Conservation (phyloP, 2,113 vertebrate species). For the Apistogramma diplotaenia region DNA sequence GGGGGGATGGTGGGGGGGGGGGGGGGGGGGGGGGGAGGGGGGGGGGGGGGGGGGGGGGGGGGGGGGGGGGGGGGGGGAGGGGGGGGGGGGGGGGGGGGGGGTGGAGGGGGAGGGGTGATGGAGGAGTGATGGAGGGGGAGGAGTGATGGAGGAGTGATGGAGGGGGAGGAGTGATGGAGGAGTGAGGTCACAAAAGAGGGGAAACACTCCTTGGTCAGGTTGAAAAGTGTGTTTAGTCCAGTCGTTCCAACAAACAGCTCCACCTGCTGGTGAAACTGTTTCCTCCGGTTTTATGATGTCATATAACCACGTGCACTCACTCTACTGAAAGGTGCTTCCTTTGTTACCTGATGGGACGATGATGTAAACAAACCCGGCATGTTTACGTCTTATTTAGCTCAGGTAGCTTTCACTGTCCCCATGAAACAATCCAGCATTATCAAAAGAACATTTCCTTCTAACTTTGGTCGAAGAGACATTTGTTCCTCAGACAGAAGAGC, state of each 20-base stretch:
- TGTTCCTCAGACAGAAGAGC: neutral
- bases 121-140: neutral
- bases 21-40: neutral
- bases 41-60: neutral
- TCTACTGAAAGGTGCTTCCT: rapidly evolving
- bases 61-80: neutral
- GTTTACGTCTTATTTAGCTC: rapidly evolving
- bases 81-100: neutral
- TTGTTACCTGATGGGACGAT: neutral
- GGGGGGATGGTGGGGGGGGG: too few relatives aligned
- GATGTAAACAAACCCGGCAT: rapidly evolving
- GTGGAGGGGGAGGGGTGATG: neutral
- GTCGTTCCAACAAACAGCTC: neutral
- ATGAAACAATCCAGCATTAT: too few relatives aligned
- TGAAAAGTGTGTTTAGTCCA: neutral
- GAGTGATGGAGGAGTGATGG: neutral
- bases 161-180: neutral
- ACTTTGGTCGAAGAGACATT: too few relatives aligned
- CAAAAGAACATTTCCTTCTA: too few relatives aligned
- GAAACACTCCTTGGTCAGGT: neutral
- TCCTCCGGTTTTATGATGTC: rapidly evolving
- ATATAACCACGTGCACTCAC: neutral
- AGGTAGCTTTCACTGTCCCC: rapidly evolving
- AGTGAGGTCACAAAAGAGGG: neutral
- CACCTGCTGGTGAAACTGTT: neutral